Percentiles rank a stretch among this genome's conserved stretches.
Conservation (phyloP, 2,113 vertebrate species). For the Lethenteron reissneri region DNA sequence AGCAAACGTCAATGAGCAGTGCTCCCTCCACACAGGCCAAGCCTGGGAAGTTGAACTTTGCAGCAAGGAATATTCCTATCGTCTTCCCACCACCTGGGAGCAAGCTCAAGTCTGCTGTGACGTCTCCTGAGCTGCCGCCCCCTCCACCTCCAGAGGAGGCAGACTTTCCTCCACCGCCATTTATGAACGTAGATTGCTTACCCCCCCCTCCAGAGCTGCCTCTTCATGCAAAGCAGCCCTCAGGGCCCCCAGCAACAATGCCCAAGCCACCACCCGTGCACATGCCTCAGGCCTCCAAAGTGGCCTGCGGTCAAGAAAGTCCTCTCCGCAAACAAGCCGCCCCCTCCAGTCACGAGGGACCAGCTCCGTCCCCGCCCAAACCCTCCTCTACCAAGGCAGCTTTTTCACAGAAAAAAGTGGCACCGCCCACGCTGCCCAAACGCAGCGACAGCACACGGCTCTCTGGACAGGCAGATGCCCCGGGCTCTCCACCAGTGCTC, state of each 20-base stretch:
- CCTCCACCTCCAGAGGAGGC: background rate
- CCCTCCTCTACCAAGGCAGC: conserved; percentile 18
- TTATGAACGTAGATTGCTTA: too few species aligned
- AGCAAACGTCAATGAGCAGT: conserved; percentile 24
- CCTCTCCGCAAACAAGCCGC: conserved; percentile 45
- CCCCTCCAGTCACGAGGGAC: conserved; percentile 42
- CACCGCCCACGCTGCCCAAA: conserved; percentile 43
- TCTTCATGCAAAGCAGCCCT: conserved; percentile 11
- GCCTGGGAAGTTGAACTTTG: conserved; percentile 65
- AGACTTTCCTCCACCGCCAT: conserved; percentile 4
- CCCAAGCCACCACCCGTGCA: conserved; percentile 37
- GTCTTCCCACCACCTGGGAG: conserved; percentile 22
- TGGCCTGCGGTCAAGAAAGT: conserved; percentile 56
- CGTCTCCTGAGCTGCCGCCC: background rate
- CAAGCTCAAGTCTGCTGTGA: too few species aligned
- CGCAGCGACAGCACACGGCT: conserved; percentile 47
- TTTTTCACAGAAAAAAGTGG: conserved; percentile 39
- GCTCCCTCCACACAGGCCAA: conserved; percentile 49
- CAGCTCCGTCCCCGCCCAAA: conserved; percentile 57
- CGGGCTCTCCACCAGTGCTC: too few species aligned
- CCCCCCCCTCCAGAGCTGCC: conserved; percentile 17
- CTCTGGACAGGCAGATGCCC: background rate
- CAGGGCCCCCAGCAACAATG: conserved; percentile 16
- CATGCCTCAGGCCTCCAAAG: conserved; percentile 53
- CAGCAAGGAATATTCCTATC: conserved; percentile 38